These are phyloP conservation scores for Horisme vitalbata DNA, from an alignment of 2,888 invertebrate species.

Conservation along the genomic window DNA sequence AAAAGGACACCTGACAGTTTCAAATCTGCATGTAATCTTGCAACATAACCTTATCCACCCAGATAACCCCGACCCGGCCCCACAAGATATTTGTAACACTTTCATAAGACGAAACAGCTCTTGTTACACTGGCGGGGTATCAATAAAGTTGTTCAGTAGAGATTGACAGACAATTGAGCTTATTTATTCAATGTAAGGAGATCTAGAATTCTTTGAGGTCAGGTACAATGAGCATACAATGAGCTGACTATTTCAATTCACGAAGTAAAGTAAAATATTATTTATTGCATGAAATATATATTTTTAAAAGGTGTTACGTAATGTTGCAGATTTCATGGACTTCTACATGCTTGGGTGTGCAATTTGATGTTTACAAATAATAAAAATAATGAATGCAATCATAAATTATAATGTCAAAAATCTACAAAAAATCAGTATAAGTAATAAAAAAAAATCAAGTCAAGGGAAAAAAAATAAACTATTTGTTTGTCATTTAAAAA, in stretches of 20 bases:
- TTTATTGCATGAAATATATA: too few species aligned
- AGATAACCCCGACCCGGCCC: slow-evolving; percentile 9
- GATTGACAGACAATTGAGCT: slow-evolving; percentile 35
- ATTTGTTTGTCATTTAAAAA: too few species aligned
- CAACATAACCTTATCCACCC: slow-evolving; percentile 13
- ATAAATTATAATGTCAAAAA: too few species aligned
- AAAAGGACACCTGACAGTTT: slow-evolving; percentile 24
- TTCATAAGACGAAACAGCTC: slow-evolving; percentile 5
- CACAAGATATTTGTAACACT: slow-evolving; percentile 2
- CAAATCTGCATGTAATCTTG: slow-evolving; percentile 26
- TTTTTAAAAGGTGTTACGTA: too few species aligned
- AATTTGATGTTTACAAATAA: too few species aligned
- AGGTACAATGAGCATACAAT: slow-evolving; percentile 11
- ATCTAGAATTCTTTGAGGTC: slow-evolving; percentile 20
- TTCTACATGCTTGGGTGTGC: too few species aligned
- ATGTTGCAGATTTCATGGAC: too few species aligned
- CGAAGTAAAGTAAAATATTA: too few species aligned
- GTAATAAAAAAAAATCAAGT: too few species aligned
- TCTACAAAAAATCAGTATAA: too few species aligned
- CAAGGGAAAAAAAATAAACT: too few species aligned
- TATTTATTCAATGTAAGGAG: slow-evolving; percentile 22
- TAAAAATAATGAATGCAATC: too few species aligned
- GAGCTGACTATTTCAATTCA: not conserved
- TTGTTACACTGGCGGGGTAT: slow-evolving; percentile 16
- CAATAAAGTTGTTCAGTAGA: slow-evolving; percentile 32